Base-by-base conservation (phyloP, 2,113 vertebrate genomes). In the Pluvianellus socialis region DNA sequence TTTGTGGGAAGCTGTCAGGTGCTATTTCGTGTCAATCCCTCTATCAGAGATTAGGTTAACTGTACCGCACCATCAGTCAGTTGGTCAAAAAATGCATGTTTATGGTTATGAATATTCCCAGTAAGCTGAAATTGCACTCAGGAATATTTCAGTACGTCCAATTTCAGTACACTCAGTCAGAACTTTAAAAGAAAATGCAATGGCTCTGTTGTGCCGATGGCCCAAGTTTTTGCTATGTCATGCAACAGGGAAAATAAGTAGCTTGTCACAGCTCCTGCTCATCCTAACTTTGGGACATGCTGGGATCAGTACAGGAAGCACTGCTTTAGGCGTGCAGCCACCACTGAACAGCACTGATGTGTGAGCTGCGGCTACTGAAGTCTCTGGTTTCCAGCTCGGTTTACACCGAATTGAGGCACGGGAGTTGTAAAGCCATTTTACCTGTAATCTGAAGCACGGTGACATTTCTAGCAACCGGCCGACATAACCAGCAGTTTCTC, bases 361-460 rank as follows among this genome's bases (percentile, higher is more conserved):
- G 24, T 47, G 42, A 82, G n/a, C 35, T 50, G 42, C 44, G 79
- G 58, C 83, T 83, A 30, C 58, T 50, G 35, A 63, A 65, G 35
- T 38, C 28, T 18, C 35, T 68, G 35, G 9, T 40, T 92, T 61
- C 50, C 55, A 45, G 45, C 35, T 56, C 32, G 20, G 55, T 47
- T 84, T 74, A 20, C 5, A 16, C 9, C 22, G 74, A 82, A 40
- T 27, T 76, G 59, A 30, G 59, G 44, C 2, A 1, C 0, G 4
- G 21, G 66, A 52, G 38, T 3, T 88, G 14, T 27, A 47, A 75
- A 65, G 30, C 32, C 2, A 13, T 93, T 89, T 97, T 91, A 98
- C 98, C 97, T 97, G 98, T 98, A 22, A 98, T 30, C 30, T 92
- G 86, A 47, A 98, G 97, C 45, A 96, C 4, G 0, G 97, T 93